These are phyloP conservation scores for Syngnathus scovelli DNA, from an alignment of 2,113 vertebrate species.

Conservation along the genomic window DNA sequence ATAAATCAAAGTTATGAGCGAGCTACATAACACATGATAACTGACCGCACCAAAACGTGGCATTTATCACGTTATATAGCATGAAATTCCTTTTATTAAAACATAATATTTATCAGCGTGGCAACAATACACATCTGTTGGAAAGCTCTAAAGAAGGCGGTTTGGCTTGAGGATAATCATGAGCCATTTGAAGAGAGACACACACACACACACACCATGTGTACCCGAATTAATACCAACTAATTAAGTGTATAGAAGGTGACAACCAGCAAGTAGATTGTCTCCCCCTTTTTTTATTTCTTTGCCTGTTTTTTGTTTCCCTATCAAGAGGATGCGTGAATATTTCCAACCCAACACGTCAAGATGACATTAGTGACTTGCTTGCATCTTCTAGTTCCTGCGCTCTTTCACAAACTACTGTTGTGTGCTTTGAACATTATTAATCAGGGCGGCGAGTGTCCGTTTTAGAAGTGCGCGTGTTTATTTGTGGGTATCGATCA, in stretches of 20 bases:
- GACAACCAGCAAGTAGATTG: slow-evolving; percentile 12
- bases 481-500: slow-evolving; percentile 42
- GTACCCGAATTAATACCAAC: background rate
- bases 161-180: background rate
- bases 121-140: too few species aligned
- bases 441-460: slow-evolving; percentile 42
- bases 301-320: slow-evolving; percentile 35
- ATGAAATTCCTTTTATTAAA: too few species aligned
- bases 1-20: too few species aligned
- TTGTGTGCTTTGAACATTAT: slow-evolving; percentile 44
- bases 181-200: background rate
- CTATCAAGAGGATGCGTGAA: slow-evolving; percentile 8
- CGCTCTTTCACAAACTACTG: slow-evolving; percentile 42
- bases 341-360: background rate
- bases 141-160: background rate
- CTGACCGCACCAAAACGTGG: too few species aligned
- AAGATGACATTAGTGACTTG: slow-evolving; percentile 38
- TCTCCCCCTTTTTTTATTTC: slow-evolving; percentile 33
- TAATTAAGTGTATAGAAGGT: slow-evolving; percentile 1
- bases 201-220: too few species aligned
- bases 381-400: slow-evolving; percentile 48
- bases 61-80: too few species aligned
- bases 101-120: too few species aligned
- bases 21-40: too few species aligned
- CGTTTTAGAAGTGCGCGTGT: slow-evolving; percentile 42